phyloP scores from a whole-genome alignment of 1,140 invertebrate species.

The Ooceraea biroi region DNA sequence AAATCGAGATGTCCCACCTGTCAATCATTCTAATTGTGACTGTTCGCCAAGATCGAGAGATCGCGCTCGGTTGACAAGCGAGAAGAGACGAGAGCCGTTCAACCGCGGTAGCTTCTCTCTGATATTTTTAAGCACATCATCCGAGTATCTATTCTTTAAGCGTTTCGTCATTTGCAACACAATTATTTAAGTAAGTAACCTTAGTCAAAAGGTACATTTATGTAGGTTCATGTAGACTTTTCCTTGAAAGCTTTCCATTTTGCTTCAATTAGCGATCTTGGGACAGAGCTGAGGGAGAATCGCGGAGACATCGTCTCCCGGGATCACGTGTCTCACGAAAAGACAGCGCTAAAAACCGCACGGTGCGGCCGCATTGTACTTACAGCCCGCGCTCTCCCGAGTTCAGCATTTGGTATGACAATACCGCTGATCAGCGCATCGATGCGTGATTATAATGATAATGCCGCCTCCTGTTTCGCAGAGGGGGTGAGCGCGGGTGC shows the following conservation, averaged over 20 bases:
- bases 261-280: conserved; percentile 28
- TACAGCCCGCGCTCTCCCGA: conserved; percentile 8
- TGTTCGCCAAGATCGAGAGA: not conserved
- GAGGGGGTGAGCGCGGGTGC: conserved; percentile 73
- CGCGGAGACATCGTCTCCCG: not conserved
- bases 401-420: conserved; percentile 85
- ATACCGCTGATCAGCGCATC: conserved; percentile 84
- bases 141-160: not conserved
- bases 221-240: too few species aligned
- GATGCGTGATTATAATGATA: conserved; percentile 85
- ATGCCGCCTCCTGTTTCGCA: conserved; percentile 76
- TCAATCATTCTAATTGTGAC: conserved; percentile 24
- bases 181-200: not conserved
- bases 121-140: not conserved
- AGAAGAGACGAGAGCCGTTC: conserved; percentile 2
- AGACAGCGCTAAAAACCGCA: conserved; percentile 26
- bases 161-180: not conserved
- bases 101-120: not conserved
- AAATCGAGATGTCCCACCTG: conserved; percentile 54
- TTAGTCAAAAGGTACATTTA: not conserved
- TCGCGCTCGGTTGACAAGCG: not conserved
- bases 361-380: conserved; percentile 31
- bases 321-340: conserved; percentile 23
- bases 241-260: not conserved
- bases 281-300: conserved; percentile 17